Evolutionary conservation across 2,113 vertebrate species (phyloP).

Genomic region (Podilymbus podiceps): DNA sequence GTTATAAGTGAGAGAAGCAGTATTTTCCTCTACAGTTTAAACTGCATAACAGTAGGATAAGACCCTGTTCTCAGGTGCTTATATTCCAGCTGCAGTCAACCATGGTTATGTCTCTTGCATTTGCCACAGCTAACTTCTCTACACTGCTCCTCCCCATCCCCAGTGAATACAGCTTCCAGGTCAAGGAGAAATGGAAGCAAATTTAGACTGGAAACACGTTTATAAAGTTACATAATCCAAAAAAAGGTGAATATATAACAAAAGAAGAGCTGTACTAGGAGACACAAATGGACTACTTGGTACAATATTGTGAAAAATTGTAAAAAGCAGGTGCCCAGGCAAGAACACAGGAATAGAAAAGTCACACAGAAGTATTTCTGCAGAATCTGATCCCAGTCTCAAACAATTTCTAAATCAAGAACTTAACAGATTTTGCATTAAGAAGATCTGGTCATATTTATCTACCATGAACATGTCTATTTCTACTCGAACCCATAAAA

Average conservation of each 20-base stretch:
- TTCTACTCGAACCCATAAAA: background rate
- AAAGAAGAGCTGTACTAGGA: background rate
- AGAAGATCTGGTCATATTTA: background rate
- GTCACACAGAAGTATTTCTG: background rate
- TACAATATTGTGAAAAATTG: background rate
- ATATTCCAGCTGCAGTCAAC: background rate
- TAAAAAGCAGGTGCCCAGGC: background rate
- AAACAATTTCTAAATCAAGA: background rate
- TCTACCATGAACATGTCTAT: background rate
- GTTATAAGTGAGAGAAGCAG: background rate
- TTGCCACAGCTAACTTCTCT: background rate
- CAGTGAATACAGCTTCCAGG: background rate
- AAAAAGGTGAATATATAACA: background rate
- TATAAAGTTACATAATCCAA: background rate
- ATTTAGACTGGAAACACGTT: background rate
- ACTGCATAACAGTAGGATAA: background rate
- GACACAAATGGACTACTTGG: background rate
- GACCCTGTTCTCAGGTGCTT: background rate
- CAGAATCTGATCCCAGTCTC: background rate
- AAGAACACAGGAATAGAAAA: background rate
- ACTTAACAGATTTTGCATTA: background rate
- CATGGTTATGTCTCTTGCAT: background rate
- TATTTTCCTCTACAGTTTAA: background rate
- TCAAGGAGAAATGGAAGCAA: background rate
- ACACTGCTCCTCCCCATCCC: rapidly evolving